Evolutionary conservation across 2,888 invertebrate genomes (phyloP).

Genomic region (Acleris emargana): DNA sequence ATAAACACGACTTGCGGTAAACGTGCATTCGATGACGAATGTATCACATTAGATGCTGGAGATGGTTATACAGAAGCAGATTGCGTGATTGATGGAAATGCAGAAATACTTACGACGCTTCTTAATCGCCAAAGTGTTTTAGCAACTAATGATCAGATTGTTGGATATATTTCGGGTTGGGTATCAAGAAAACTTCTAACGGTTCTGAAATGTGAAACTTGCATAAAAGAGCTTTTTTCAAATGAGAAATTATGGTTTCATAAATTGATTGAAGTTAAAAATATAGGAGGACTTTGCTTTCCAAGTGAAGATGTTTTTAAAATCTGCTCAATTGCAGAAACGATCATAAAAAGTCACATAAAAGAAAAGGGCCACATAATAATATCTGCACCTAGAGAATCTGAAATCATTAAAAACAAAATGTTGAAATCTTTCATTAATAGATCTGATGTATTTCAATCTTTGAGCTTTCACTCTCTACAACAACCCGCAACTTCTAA

Average conservation of each 20-base stretch:
- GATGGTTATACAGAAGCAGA: conserved; percentile 6
- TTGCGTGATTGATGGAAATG: not conserved
- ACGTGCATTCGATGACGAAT: conserved; percentile 8
- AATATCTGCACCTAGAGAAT: not conserved
- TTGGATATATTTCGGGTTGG: conserved; percentile 41
- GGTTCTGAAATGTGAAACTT: conserved; percentile 36
- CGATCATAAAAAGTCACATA: conserved; percentile 17
- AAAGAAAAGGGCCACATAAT: not conserved
- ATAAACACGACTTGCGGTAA: conserved; percentile 9
- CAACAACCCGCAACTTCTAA: not conserved
- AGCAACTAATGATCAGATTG: conserved; percentile 24
- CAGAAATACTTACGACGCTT: not conserved
- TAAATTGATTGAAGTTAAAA: conserved; percentile 8
- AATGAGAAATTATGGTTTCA: conserved; percentile 37
- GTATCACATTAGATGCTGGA: conserved; percentile 3
- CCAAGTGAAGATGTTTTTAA: conserved; percentile 27
- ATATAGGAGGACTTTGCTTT: conserved; percentile 37
- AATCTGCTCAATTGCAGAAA: conserved; percentile 32
- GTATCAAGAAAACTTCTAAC: conserved; percentile 34
- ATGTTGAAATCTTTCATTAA: not conserved
- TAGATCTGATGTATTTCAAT: not conserved
- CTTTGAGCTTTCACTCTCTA: not conserved
- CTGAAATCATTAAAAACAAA: not conserved
- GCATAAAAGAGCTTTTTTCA: conserved; percentile 22
- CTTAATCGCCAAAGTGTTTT: conserved; percentile 13